Conservation (phyloP, 2,113 vertebrate genomes). For the Albula goreensis region DNA sequence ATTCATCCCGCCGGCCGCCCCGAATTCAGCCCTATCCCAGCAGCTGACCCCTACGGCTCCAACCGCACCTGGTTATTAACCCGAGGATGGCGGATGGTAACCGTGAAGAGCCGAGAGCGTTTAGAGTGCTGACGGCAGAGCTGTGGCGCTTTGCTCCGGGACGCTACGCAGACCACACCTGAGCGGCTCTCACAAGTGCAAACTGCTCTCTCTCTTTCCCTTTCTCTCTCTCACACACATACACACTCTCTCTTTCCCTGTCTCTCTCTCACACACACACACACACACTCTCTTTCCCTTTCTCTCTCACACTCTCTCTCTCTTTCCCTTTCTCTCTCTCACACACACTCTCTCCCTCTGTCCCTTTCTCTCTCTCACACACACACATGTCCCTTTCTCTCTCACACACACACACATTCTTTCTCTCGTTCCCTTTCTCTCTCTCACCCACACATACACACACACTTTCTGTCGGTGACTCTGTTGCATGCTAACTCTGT, state of each 20-base stretch:
- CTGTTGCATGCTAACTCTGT: too few relatives aligned
- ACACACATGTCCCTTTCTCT: too few relatives aligned
- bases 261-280: not conserved
- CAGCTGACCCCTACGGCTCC: not conserved
- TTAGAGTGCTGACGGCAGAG: not conserved
- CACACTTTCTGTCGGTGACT: too few relatives aligned
- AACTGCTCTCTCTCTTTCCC: not conserved
- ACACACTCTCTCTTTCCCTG: not conserved
- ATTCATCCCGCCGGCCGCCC: slow-evolving; percentile 50
- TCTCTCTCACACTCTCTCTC: not conserved
- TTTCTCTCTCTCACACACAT: not conserved
- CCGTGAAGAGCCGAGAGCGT: not conserved
- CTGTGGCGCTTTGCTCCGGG: not conserved
- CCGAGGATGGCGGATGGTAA: not conserved
- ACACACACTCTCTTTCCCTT: not conserved
- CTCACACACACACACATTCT: too few relatives aligned
- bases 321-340: too few relatives aligned
- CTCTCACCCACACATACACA: too few relatives aligned
- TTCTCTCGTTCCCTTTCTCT: too few relatives aligned
- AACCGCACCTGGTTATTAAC: not conserved
- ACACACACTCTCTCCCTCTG: too few relatives aligned
- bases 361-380: too few relatives aligned
- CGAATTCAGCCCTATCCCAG: slow-evolving; percentile 47
- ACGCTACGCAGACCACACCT: not conserved
- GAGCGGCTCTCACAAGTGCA: too few relatives aligned